Conservation (phyloP, 2,113 vertebrate species). For the Zeus faber region DNA sequence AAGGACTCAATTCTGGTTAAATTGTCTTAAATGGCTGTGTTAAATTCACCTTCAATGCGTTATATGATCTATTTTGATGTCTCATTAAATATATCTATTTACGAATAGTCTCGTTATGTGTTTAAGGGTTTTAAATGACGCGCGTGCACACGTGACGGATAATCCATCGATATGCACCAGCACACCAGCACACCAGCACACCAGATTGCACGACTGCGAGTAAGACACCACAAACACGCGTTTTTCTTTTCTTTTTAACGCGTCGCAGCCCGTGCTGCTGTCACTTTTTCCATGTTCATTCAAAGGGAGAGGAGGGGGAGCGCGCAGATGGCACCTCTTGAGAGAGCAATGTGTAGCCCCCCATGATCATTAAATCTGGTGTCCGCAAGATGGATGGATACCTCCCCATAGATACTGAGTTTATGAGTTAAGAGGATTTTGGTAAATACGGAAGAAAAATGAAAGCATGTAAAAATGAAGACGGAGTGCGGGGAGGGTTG, state of each 20-base stretch:
- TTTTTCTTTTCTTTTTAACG: too few relatives aligned
- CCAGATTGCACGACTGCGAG: slow-evolving; percentile 49
- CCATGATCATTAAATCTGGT: slow-evolving; percentile 69
- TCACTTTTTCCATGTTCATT: slow-evolving; percentile 46
- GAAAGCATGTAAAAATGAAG: slow-evolving; percentile 66
- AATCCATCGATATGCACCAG: too few relatives aligned
- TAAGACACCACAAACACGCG: too few relatives aligned
- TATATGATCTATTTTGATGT: too few relatives aligned
- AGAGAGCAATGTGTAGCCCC: slow-evolving; percentile 44
- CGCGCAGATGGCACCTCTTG: slow-evolving; percentile 71
- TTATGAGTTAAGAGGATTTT: slow-evolving; percentile 67
- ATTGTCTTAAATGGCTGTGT: too few relatives aligned
- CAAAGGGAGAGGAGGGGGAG: slow-evolving; percentile 38
- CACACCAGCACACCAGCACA: too few relatives aligned
- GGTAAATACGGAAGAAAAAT: slow-evolving; percentile 64
- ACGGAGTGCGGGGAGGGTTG: slow-evolving; percentile 62
- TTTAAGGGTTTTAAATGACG: too few relatives aligned
- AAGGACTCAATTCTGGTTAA: too few relatives aligned
- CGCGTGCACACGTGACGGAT: too few relatives aligned
- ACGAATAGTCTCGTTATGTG: too few relatives aligned
- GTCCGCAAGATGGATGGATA: slow-evolving; percentile 72
- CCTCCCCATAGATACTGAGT: slow-evolving; percentile 62
- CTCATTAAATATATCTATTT: too few relatives aligned
- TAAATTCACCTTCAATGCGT: too few relatives aligned
- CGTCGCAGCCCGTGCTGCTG: slow-evolving; percentile 49